A percentile compares a stretch with the other conserved stretches of the same genome.
Conservation (phyloP, 1,140 invertebrate genomes). For the Aphelinus certus region DNA sequence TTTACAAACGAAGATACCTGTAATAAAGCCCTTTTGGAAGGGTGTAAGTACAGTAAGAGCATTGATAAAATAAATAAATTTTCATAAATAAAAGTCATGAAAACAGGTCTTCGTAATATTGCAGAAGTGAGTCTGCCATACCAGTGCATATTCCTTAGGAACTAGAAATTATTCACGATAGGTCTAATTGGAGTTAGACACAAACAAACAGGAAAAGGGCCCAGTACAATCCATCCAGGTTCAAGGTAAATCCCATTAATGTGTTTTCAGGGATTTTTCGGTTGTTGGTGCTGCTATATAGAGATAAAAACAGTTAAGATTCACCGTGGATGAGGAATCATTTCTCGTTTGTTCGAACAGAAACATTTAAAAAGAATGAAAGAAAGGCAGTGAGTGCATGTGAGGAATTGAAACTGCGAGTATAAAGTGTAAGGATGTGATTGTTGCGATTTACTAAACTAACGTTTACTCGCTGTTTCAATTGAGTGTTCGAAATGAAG, state of each 20-base stretch:
- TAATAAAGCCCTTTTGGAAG: conserved; percentile 12
- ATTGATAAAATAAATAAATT: neutral
- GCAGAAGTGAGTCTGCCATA: conserved; percentile 16
- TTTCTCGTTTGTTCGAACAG: too few species aligned
- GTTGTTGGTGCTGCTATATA: conserved; percentile 12
- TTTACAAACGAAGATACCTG: conserved; percentile 31
- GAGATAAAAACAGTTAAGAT: too few species aligned
- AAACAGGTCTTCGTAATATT: neutral
- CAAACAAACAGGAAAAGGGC: conserved; percentile 26
- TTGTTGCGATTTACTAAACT: neutral
- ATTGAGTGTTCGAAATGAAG: neutral
- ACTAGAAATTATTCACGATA: conserved; percentile 35
- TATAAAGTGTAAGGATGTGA: neutral
- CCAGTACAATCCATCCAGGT: conserved; percentile 15
- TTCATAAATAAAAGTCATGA: neutral
- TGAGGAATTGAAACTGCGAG: conserved; percentile 15
- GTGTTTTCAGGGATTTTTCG: conserved; percentile 18
- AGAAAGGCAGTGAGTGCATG: too few species aligned
- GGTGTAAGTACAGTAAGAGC: conserved; percentile 5
- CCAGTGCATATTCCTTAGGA: conserved; percentile 26
- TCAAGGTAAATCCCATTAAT: conserved; percentile 35
- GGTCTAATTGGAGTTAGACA: conserved; percentile 39
- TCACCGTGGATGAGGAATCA: too few species aligned
- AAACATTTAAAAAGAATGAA: neutral
- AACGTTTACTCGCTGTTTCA: conserved; percentile 1